phyloP scores from a whole-genome alignment of 1,140 invertebrate species.

The Propsilocerus akamusi region DNA sequence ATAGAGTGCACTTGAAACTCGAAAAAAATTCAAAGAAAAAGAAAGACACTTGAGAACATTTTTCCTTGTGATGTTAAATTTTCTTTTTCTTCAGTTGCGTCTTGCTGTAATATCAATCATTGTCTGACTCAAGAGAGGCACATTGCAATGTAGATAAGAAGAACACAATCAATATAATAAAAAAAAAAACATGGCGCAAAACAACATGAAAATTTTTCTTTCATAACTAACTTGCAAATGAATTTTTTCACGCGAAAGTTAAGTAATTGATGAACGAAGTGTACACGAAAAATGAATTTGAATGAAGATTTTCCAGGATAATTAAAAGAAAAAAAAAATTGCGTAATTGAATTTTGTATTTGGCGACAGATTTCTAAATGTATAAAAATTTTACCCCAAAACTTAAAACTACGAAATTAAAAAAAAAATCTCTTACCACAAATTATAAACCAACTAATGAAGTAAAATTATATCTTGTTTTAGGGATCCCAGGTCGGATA shows the following conservation, averaged over 20 bases:
- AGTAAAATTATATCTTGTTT: neutral
- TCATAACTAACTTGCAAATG: no score
- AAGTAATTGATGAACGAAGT: no score
- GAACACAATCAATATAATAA: no score
- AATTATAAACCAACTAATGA: neutral
- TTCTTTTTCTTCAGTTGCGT: neutral
- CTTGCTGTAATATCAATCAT: neutral
- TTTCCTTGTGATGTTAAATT: neutral
- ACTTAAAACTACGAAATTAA: neutral
- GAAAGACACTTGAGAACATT: slow-evolving; percentile 1
- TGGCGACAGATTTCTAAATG: neutral
- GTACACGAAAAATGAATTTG: no score
- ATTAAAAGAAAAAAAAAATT: no score
- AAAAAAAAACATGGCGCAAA: no score
- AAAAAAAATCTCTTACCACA: neutral
- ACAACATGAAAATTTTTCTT: no score
- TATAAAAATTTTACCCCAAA: no score
- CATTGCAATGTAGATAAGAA: no score
- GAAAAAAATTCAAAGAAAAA: neutral
- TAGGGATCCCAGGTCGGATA: neutral
- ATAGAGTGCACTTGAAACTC: neutral
- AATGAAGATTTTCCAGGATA: no score
- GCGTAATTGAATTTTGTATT: neutral
- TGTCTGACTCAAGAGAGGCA: no score
- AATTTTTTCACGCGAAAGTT: no score